Conservation (phyloP, 2,113 vertebrate genomes). For the Rhinogobius similis region DNA sequence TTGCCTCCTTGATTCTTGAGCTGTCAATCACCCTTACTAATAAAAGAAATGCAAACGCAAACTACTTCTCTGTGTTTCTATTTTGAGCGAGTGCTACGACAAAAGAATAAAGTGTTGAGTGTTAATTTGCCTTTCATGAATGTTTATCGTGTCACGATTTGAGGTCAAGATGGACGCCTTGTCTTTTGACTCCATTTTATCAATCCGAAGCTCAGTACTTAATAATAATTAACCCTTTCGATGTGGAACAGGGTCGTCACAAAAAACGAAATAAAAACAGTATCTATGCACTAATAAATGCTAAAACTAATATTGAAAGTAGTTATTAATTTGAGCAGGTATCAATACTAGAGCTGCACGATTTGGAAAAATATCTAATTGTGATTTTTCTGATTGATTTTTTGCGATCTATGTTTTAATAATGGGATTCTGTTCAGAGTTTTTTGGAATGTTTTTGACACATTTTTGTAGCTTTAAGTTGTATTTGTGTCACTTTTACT, state of each 20-base stretch:
- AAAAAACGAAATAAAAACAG: no score
- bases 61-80: no score
- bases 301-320: not conserved
- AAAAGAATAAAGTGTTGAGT: not conserved
- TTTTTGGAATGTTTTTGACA: no score
- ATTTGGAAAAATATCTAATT: no score
- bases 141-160: not conserved
- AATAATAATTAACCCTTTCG: not conserved
- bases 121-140: not conserved
- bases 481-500: no score
- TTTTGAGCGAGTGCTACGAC: not conserved
- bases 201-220: not conserved
- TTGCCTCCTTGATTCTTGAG: not conserved
- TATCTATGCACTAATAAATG: no score
- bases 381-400: no score
- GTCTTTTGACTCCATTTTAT: not conserved
- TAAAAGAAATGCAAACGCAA: not conserved
- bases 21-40: not conserved
- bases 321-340: not conserved
- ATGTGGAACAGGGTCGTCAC: not conserved
- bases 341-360: no score
- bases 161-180: not conserved
- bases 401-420: no score
- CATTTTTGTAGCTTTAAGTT: no score
- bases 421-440: no score